Percentiles rank a stretch among this genome's conserved stretches.
phyloP scores from a whole-genome alignment of 2,797 vertebrate species.

The Pipistrellus pipistrellus region DNA sequence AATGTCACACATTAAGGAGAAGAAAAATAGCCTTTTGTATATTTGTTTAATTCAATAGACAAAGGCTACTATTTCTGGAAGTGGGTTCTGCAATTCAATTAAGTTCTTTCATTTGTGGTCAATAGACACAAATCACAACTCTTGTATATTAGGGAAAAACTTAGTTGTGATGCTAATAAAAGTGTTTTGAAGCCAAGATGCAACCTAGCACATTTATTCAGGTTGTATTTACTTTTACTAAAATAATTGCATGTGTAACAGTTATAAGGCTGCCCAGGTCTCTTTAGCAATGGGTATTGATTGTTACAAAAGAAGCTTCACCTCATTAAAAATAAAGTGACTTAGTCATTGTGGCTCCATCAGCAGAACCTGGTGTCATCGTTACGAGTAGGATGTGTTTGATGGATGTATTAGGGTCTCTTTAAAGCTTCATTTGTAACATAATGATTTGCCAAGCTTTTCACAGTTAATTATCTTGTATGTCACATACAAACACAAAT shows the following conservation, averaged over 20 bases:
- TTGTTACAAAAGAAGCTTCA: conserved; percentile 76
- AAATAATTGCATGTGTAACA: conserved; percentile 86
- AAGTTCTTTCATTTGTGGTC: conserved; percentile 79
- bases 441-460: conserved; percentile 73
- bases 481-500: conserved; percentile 46
- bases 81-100: conserved; percentile 65
- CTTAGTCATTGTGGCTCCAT: conserved; percentile 70
- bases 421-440: conserved; percentile 62
- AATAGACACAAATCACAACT: conserved; percentile 77
- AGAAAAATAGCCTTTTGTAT: conserved; percentile 73
- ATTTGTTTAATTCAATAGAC: conserved; percentile 80
- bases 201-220: conserved; percentile 81
- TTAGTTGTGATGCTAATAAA: conserved; percentile 77
- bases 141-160: conserved; percentile 68
- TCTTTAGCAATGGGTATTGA: conserved; percentile 77
- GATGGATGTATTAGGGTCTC: conserved; percentile 63
- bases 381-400: conserved; percentile 69
- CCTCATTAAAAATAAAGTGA: conserved; percentile 85
- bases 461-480: conserved; percentile 70
- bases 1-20: not conserved
- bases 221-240: conserved; percentile 83
- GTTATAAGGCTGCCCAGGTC: conserved; percentile 61
- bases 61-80: conserved; percentile 60
- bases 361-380: conserved; percentile 66
- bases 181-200: conserved; percentile 66